phyloP scores from a whole-genome alignment of 1,140 invertebrate species.

The Ceratina australensis region DNA sequence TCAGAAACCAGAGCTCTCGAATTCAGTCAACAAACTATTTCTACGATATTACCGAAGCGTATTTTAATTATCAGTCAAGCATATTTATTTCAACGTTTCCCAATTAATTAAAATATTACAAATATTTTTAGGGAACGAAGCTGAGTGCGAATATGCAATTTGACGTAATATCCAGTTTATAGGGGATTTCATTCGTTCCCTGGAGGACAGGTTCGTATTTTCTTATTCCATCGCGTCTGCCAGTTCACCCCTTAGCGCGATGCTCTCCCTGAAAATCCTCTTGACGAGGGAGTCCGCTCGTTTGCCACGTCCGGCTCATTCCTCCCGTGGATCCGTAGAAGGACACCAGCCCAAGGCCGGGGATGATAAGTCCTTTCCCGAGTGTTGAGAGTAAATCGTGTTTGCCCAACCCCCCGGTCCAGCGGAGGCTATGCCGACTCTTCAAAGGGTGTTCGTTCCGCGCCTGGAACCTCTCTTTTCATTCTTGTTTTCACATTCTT shows the following conservation, averaged over 20 bases:
- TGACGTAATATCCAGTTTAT: too few species aligned
- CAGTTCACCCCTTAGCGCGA: slow-evolving; percentile 26
- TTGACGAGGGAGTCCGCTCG: slow-evolving; percentile 52
- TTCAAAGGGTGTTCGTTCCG: too few species aligned
- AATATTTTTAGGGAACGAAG: not conserved
- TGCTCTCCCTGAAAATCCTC: slow-evolving; percentile 50
- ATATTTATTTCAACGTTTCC: too few species aligned
- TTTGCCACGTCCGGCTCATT: slow-evolving; percentile 37
- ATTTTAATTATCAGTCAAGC: too few species aligned
- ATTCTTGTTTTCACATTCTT: too few species aligned
- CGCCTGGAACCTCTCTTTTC: too few species aligned
- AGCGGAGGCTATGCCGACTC: not conserved
- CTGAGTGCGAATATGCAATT: too few species aligned
- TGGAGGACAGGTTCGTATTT: slow-evolving; percentile 44
- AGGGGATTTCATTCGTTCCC: slow-evolving; percentile 10
- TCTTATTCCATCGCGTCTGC: slow-evolving; percentile 40
- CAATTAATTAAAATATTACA: too few species aligned
- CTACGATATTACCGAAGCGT: too few species aligned
- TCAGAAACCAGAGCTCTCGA: too few species aligned
- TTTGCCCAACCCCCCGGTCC: slow-evolving; percentile 46
- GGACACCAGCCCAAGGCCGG: slow-evolving; percentile 27
- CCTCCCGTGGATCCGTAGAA: slow-evolving; percentile 14
- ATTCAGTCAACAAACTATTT: too few species aligned
- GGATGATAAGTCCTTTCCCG: slow-evolving; percentile 53
- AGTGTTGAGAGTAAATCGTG: slow-evolving; percentile 56